These are phyloP conservation scores for Anhinga rufa DNA, from an alignment of 2,113 vertebrate species.

Conservation along the genomic window DNA sequence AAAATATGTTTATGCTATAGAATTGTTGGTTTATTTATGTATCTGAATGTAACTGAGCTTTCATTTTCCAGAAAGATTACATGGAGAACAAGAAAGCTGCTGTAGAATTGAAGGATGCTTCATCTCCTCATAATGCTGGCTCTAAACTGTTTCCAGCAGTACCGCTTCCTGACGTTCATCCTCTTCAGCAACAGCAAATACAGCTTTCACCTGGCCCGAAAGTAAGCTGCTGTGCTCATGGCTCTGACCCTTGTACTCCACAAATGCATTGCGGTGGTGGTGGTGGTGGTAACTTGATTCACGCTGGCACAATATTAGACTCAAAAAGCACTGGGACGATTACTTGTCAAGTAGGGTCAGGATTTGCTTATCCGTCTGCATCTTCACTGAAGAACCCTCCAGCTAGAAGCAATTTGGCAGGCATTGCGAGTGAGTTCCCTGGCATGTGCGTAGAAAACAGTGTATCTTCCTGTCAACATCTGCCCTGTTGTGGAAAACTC, in stretches of 20 bases:
- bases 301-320: constrained; percentile 73
- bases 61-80: constrained; percentile 77
- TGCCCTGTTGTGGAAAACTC: constrained; percentile 83
- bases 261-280: constrained; percentile 72
- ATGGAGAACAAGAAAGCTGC: constrained; percentile 88
- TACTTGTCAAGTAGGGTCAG: constrained; percentile 81
- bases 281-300: constrained; percentile 73
- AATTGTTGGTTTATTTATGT: neutral
- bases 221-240: constrained; percentile 93
- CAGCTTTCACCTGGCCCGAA: constrained; percentile 80
- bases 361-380: constrained; percentile 67
- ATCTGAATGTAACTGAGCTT: neutral
- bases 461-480: constrained; percentile 74
- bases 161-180: constrained; percentile 78
- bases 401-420: constrained; percentile 59
- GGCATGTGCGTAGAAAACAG: constrained; percentile 72
- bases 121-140: constrained; percentile 78
- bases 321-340: constrained; percentile 71
- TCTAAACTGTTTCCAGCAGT: constrained; percentile 76
- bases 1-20: neutral
- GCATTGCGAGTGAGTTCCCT: constrained; percentile 65
- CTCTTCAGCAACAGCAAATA: constrained; percentile 75
- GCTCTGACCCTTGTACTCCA: constrained; percentile 74
- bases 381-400: constrained; percentile 71
- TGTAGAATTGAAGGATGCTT: constrained; percentile 88